phyloP scores from a whole-genome alignment of 2,888 invertebrate species.

The Chloromyia formosa region DNA sequence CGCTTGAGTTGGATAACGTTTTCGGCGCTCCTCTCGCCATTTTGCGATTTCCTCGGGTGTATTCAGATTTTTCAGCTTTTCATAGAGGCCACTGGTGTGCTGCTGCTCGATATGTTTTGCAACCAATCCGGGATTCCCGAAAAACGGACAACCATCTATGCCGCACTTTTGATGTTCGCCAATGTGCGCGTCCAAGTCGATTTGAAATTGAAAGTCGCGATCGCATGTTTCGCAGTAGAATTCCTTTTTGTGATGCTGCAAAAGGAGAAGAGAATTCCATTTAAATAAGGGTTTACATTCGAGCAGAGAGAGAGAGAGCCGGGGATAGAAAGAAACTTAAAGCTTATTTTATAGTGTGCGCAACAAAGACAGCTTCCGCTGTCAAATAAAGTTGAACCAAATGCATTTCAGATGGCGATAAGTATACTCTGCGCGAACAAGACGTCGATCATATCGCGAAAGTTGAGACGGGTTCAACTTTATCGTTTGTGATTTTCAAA shows the following conservation, averaged over 20 bases:
- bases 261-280: neutral
- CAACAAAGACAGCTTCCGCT: too few species aligned
- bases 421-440: too few species aligned
- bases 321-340: too few species aligned
- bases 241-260: neutral
- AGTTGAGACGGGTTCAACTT: too few species aligned
- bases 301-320: too few species aligned
- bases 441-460: too few species aligned
- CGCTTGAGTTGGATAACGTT: slow-evolving; percentile 77
- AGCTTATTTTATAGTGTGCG: too few species aligned
- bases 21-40: slow-evolving; percentile 85
- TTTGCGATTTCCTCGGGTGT: slow-evolving; percentile 84
- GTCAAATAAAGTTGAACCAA: too few species aligned
- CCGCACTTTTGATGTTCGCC: slow-evolving; percentile 82
- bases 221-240: slow-evolving; percentile 84
- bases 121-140: slow-evolving; percentile 81
- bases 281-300: neutral
- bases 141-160: slow-evolving; percentile 81
- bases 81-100: slow-evolving; percentile 84
- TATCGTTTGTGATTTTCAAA: too few species aligned
- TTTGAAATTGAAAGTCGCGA: slow-evolving; percentile 71
- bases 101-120: slow-evolving; percentile 84
- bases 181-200: slow-evolving; percentile 73
- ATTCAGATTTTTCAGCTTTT: slow-evolving; percentile 77
- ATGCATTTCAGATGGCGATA: too few species aligned